Base-by-base conservation (phyloP, 1,140 invertebrate genomes). In the Macrotrachela quadricornifera region DNA sequence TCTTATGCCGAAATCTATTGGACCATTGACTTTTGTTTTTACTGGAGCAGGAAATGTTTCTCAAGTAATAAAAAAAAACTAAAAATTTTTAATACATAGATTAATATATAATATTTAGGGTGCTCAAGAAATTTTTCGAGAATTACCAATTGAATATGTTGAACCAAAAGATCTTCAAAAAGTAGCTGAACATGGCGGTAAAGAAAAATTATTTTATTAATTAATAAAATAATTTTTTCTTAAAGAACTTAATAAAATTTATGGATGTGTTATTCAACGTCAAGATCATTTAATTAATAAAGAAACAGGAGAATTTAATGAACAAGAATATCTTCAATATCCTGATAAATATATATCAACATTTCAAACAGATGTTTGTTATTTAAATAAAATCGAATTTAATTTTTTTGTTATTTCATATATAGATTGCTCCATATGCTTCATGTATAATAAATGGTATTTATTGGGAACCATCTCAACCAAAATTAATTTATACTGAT, bases 91-190 rank as follows among this genome's bases (percentile, higher is more conserved):
- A n/a, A n/a, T n/a, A n/a, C n/a, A n/a, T n/a, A n/a, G n/a, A n/a
- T n/a, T n/a, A n/a, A n/a, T n/a, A n/a, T n/a, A n/a, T n/a, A n/a
- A n/a, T n/a, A n/a, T n/a, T n/a, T n/a, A n/a, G n/a, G 85, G 86
- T 43, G 88, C 85, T n/a, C 86, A 94, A 72, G 88, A 96, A 73
- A 80, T 96, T n/a, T 96, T 97, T 64, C 82, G 87, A 65, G 90
- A 99, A 63, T 71, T 99, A 40, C 94, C 94, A 0, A 80, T 90
- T 64, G 94, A 99, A 69, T 97, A 92, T 67, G 88, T 99, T 10
- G 80, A 90, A 16, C 85, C 87, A 0, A 81, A 87, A 63, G 84
- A 87, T 75, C 69, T 99, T 36, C 78, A 82, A 50, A 94, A 95
- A 73, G 90, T 96, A 6, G 84, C 88, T 0, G 81, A 88, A 66